Base-by-base conservation (phyloP, 2,797 vertebrate species). In the Lepus townsendii region DNA sequence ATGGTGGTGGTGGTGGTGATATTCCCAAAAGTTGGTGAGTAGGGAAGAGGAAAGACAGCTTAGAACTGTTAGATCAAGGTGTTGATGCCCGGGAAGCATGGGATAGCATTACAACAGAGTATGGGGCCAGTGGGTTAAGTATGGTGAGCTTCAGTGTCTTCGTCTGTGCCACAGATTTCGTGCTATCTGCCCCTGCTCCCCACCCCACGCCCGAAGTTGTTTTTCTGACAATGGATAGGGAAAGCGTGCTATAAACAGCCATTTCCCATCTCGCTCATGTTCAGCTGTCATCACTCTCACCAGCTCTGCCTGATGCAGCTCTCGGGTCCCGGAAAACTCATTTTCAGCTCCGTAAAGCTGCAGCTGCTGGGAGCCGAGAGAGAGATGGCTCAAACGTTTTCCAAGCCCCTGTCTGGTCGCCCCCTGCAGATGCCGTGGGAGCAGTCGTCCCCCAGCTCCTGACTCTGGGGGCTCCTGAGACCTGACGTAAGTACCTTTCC, bases 401-500 rank as follows among this genome's bases (percentile, higher is more conserved):
- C 73, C 13, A n/a, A 32, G 54, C 73, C 62, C 79, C 69, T 62
- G 52, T 90, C 90, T 87, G 57, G 65, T 24, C 75, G 9, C 10
- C 14, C 68, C 20, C 27, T 60, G 10, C 87, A 91, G 79, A 90
- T 93, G 65, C 47, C 83, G 54, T 77, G 57, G 80, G 65, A 91
- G 26, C 26, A 79, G 7, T 47, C 78, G 35, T 86, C 50, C 50
- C 83, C 52, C 72, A 63, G 22, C 26, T 88, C 79, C 87, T 83
- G 80, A 89, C 65, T 84, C 7, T 1, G 27, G 16, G 52, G 88
- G 65, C 95, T 94, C 85, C 88, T 79, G 75, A 71, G 77, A 97
- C 95, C 90, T 87, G 97, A 97, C 94, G 94, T 95, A 97, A 98
- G 96, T 97, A 84, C 96, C 84, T 95, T 96, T 57, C 1, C 95